Base-by-base conservation (phyloP, 1,140 invertebrate species). In the Drosophila nigromelanica region DNA sequence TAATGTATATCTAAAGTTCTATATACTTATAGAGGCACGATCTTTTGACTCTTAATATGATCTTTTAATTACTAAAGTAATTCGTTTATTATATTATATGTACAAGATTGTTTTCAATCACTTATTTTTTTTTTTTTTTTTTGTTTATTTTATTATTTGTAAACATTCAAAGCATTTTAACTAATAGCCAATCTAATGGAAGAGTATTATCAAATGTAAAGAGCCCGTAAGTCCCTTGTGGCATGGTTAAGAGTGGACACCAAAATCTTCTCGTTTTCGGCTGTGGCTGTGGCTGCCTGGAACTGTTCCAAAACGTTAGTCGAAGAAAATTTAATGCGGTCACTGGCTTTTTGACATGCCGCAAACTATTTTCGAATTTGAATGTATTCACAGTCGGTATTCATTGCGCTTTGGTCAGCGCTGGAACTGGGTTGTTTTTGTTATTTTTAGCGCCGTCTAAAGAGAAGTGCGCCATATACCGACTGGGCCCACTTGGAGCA, bases 311-410 rank as follows among this genome's bases (percentile, higher is more conserved):
- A 86, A 87, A 64, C 45, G 60, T 73, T 73, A 40, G 60, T 45
- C 59, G 27, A 37, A 56, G 61, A 61, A 82, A 76, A 82, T 76
- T 82, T 86, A 82, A 89, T 89, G 82, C 83, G 82, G 82, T 82
- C 82, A 89, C 63, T 83, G 83, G 79, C 82, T 87, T 82, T 79
- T 76, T 76, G 72, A 87, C 78, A 82, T 48, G 79, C 68, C 76
- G 47, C 76, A 71, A 66, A 87, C 76, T 87, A 89, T 82, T 89
- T 89, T 80, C 73, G 52, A 89, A 82, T 87, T 71, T 68, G 74
- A 35, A 73, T 76, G 39, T 70, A 71, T 86, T 59, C 54, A 64
- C 51, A 61, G 47, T 54, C 58, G 45, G 59, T 62, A 72, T 78
- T 69, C 67, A 79, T 76, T 86, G 62, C 76, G 69, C 66, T 80